Conservation (phyloP, 2,113 vertebrate genomes). For the Montifringilla adamsi region DNA sequence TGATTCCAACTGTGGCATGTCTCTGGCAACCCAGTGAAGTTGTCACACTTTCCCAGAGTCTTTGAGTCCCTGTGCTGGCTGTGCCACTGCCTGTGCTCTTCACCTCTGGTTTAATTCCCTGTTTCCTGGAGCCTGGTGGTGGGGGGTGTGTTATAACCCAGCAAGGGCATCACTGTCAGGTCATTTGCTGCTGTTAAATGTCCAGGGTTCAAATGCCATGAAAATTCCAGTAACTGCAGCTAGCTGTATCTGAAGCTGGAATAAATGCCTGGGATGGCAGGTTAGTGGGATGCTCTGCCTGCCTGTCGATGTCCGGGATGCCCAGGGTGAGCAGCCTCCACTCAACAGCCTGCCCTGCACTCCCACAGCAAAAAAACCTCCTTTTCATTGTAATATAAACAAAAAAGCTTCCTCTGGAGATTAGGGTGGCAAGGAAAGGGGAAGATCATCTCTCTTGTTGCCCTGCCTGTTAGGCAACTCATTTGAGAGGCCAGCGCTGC, state of each 20-base stretch:
- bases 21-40: not conserved
- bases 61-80: not conserved
- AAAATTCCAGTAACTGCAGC: not conserved
- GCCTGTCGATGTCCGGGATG: not conserved
- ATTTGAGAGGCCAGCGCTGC: slow-evolving; percentile 58
- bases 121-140: not conserved
- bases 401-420: slow-evolving; percentile 23
- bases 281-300: not conserved
- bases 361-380: not conserved
- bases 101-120: slow-evolving; percentile 8
- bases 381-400: slow-evolving; percentile 51
- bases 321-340: not conserved
- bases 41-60: not conserved
- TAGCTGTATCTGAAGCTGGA: not conserved
- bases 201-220: not conserved
- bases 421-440: not conserved
- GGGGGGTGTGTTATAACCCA: not conserved
- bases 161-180: not conserved
- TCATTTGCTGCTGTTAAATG: not conserved
- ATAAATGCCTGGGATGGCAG: not conserved
- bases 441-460: slow-evolving; percentile 41
- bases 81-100: not conserved
- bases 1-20: not conserved
- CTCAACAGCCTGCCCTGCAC: not conserved
- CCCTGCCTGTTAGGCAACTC: slow-evolving; percentile 61